Base-by-base conservation (phyloP, 2,888 invertebrate genomes). In the Noctua comes region DNA sequence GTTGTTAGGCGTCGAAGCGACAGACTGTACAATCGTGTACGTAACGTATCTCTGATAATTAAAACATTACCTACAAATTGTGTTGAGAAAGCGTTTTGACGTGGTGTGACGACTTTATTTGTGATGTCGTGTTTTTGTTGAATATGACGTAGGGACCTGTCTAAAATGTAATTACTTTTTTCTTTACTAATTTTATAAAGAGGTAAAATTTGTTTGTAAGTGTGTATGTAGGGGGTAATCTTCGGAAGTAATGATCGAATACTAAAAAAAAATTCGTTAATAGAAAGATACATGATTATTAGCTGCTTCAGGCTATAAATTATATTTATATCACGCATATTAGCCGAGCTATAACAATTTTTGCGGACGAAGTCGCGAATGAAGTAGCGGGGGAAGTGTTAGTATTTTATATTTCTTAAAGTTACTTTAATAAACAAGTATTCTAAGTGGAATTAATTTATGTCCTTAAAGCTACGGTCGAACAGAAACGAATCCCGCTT, bases 1-100 rank as follows among this genome's bases (percentile, higher is more conserved):
- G 88, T 89, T 90, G 88, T 89, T 86, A 85, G 77, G 79, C 80
- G 68, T 72, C 80, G 71, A 79, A 77, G 84, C 68, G 82, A 80
- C 81, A 75, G 73, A 59, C 59, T 79, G 51, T 79, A 86, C 70
- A 83, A 57, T 76, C 46, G 31, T 51, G 43, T 46, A 40, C 27
- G 48, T 51, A 51, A 51, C 16, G 24, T 68, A 43, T 74, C 48
- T 65, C 54, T 68, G 64, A 71, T 73, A 84, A 83, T 84, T 71
- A 86, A 73, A 51, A 73, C 21, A 71, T 73, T 70, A 18, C 65
- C 43, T 46, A 10, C 16, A 64, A 70, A 82, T 77, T 82, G 54
- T 82, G 18, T 68, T 36, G 21, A 16, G 43, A 64, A 75, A 62
- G 72, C 6, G 78, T 79, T 66, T 70, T 43, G 65, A n/a, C 40